These are phyloP conservation scores for Alauda arvensis DNA, from an alignment of 2,797 vertebrate species.

Conservation along the genomic window DNA sequence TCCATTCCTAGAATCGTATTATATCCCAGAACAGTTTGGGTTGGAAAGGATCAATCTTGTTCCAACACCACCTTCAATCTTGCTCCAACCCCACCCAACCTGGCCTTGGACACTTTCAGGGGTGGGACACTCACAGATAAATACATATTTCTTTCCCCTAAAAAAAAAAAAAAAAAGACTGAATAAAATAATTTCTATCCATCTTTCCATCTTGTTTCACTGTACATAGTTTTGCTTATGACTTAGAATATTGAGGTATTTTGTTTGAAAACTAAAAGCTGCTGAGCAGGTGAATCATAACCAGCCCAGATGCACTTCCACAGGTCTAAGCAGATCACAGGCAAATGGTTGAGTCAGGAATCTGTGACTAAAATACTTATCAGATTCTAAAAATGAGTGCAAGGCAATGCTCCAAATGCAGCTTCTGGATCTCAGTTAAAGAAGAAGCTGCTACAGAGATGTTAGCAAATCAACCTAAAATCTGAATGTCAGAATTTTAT, in stretches of 20 bases:
- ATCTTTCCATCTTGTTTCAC: neutral
- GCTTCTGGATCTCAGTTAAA: neutral
- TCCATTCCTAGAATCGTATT: neutral
- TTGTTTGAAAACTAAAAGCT: neutral
- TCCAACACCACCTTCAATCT: neutral
- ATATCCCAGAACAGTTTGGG: neutral
- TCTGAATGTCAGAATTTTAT: conserved; percentile 29
- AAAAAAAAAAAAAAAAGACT: neutral
- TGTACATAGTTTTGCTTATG: neutral
- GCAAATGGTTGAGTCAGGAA: neutral
- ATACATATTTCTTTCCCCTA: neutral
- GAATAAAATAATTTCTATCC: neutral
- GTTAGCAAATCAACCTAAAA: conserved; percentile 13
- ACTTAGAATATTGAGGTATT: neutral
- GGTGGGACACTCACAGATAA: neutral
- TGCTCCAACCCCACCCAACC: neutral
- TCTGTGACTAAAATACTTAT: neutral
- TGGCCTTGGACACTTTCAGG: neutral
- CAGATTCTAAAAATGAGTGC: neutral
- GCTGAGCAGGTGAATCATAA: neutral
- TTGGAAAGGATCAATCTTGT: neutral
- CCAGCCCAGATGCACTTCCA: neutral
- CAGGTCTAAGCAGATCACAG: neutral
- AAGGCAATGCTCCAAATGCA: neutral
- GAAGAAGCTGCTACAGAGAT: neutral